Conservation (phyloP, 2,888 invertebrate species). For the Amphipyra tragopoginis region DNA sequence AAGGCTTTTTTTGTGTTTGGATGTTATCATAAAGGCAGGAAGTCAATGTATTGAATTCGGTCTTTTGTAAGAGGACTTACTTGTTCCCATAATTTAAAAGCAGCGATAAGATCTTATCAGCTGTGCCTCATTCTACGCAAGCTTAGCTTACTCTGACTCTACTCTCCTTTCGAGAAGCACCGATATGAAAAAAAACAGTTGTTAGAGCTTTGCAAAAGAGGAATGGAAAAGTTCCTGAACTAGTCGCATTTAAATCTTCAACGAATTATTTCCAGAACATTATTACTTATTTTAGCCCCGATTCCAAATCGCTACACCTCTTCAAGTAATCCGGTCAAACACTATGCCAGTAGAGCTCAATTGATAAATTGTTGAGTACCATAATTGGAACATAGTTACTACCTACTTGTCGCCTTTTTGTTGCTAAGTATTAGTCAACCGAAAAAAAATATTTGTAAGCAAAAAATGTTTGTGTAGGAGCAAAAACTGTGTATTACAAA, state of each 20-base stretch:
- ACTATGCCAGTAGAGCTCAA: slow-evolving; percentile 37
- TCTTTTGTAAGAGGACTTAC: no score
- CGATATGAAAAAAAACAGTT: no score
- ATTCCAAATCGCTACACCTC: slow-evolving; percentile 22
- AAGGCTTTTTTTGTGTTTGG: no score
- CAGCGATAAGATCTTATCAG: no score
- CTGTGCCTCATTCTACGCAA: no score
- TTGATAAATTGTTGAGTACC: slow-evolving; percentile 38
- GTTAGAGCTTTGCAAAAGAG: no score
- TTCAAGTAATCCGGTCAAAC: slow-evolving; percentile 41
- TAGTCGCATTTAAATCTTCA: slow-evolving; percentile 16
- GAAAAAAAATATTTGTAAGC: slow-evolving; percentile 18
- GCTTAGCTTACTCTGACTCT: no score
- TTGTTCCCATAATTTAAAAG: no score
- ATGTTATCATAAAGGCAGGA: no score
- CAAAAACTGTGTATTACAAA: slow-evolving; percentile 37
- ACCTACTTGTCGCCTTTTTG: slow-evolving; percentile 35
- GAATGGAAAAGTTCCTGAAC: slow-evolving; percentile 7
- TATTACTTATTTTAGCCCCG: slow-evolving; percentile 29
- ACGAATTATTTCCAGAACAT: slow-evolving; percentile 17
- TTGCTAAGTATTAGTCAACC: slow-evolving; percentile 7
- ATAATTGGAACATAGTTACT: slow-evolving; percentile 15
- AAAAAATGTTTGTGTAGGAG: slow-evolving; percentile 14
- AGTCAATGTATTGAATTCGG: no score
- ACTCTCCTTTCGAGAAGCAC: no score